Conservation (phyloP, 2,113 vertebrate species). For the Nycticryphes semicollaris region DNA sequence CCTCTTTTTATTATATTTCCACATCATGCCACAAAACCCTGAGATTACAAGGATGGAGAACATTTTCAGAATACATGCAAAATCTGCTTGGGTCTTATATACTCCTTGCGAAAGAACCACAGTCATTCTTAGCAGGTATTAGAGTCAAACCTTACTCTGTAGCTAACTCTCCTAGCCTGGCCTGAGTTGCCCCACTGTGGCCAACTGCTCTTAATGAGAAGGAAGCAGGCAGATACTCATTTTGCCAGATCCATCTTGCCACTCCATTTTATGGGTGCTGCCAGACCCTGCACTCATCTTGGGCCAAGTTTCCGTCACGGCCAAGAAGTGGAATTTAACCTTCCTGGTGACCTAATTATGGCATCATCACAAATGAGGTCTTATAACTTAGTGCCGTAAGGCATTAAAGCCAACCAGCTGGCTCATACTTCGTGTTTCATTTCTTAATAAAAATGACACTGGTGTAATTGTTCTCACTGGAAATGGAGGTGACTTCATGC, state of each 20-base stretch:
- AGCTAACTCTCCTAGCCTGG: not conserved
- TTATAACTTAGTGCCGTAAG: not conserved
- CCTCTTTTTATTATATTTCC: not conserved
- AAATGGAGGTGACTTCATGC: not conserved
- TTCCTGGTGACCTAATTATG: not conserved
- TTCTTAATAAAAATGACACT: not conserved
- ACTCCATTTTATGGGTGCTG: not conserved
- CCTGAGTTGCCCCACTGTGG: not conserved
- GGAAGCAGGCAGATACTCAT: not conserved
- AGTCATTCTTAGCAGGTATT: not conserved
- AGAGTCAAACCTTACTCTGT: not conserved
- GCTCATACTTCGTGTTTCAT: not conserved
- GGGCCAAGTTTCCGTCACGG: not conserved
- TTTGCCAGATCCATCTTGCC: not conserved
- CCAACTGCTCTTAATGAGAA: not conserved
- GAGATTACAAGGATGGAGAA: not conserved
- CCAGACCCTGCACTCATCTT: not conserved
- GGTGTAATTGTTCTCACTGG: not conserved
- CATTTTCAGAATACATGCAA: not conserved
- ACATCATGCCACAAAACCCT: not conserved
- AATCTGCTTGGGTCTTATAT: not conserved
- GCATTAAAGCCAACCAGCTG: not conserved
- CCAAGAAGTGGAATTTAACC: not conserved
- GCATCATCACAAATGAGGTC: not conserved
- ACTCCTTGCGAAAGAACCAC: not conserved